Evolutionary conservation across 2,113 vertebrate genomes (phyloP).

Genomic region (Actenoides hombroni): DNA sequence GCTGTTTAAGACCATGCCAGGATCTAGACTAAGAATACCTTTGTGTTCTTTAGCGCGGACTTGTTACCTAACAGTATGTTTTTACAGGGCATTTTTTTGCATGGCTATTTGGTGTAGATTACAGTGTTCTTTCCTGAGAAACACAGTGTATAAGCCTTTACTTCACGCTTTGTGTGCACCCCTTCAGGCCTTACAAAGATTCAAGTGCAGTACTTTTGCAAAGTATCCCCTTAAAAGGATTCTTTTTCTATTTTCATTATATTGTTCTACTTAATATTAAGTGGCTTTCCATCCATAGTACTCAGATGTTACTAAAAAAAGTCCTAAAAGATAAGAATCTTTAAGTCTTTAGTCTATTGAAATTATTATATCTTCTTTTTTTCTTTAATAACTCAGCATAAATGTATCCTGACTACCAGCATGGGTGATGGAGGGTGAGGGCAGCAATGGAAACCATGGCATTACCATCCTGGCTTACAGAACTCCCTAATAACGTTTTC

Average conservation of each 20-base stretch:
- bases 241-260: neutral
- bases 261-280: neutral
- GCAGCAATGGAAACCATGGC: neutral
- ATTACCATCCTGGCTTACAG: neutral
- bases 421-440: neutral
- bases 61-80: neutral
- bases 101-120: neutral
- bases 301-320: neutral
- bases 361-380: neutral
- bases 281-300: neutral
- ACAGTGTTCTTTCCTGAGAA: neutral
- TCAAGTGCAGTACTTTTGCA: neutral
- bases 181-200: neutral
- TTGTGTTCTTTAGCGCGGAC: neutral
- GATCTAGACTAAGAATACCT: neutral
- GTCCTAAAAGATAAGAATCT: neutral
- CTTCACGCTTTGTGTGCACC: neutral
- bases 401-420: neutral
- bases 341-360: neutral
- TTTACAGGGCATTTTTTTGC: neutral
- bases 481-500: neutral
- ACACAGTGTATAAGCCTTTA: neutral
- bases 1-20: neutral
- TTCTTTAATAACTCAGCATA: rapidly evolving
- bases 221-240: neutral